These are phyloP conservation scores for Lophura nycthemera DNA, from an alignment of 2,113 vertebrate genomes.

Conservation along the genomic window DNA sequence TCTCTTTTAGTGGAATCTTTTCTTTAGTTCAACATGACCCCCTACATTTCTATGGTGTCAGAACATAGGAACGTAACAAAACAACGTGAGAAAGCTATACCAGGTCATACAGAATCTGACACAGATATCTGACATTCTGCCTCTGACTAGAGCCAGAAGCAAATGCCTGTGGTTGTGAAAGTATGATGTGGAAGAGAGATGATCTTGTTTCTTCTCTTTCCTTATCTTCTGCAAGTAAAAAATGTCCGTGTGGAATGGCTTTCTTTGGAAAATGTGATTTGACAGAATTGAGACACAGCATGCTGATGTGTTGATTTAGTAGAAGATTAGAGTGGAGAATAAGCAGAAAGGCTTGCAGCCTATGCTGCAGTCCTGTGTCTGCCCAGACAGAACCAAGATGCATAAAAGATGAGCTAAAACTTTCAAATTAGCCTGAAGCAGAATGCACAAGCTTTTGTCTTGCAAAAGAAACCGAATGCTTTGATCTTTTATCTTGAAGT, in stretches of 20 bases:
- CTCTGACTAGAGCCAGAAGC: neutral
- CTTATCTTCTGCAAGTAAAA: slow-evolving; percentile 29
- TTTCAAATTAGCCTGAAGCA: slow-evolving; percentile 2
- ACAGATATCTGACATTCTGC: neutral
- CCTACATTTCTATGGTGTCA: neutral
- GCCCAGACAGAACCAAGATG: neutral
- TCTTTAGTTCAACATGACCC: neutral
- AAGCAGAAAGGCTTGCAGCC: slow-evolving; percentile 16
- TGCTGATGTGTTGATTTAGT: neutral
- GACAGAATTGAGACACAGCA: slow-evolving; percentile 10
- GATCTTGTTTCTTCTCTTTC: slow-evolving; percentile 10
- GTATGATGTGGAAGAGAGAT: neutral
- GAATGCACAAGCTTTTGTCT: neutral
- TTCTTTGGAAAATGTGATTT: slow-evolving; percentile 33
- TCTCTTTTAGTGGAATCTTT: neutral
- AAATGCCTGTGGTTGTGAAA: neutral
- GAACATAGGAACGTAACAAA: neutral
- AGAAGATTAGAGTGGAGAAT: slow-evolving; percentile 28
- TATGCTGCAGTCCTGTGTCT: neutral
- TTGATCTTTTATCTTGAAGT: slow-evolving; percentile 2
- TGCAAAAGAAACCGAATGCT: slow-evolving; percentile 2
- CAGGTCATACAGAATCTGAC: neutral
- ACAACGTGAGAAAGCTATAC: neutral
- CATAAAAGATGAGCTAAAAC: slow-evolving; percentile 18
- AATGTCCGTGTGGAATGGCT: neutral